Evolutionary conservation across 1,140 invertebrate species (phyloP).

Genomic region (Pectinophora gossypiella): DNA sequence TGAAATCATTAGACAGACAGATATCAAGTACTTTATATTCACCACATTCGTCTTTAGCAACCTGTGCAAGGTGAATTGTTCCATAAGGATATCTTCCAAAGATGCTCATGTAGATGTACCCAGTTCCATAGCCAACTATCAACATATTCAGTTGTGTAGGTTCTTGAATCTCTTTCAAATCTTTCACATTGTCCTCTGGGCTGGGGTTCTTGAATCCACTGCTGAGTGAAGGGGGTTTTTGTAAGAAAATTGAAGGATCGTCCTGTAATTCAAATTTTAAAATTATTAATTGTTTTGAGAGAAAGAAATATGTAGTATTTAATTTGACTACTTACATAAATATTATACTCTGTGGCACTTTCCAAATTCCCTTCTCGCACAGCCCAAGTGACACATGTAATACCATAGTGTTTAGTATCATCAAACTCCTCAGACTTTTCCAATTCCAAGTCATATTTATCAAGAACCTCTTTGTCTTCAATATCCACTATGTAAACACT

Average conservation of each 20-base stretch:
- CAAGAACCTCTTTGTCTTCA: conserved; percentile 90
- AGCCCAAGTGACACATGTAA: conserved; percentile 79
- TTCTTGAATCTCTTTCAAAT: conserved; percentile 79
- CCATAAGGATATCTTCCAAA: conserved; percentile 91
- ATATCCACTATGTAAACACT: conserved; percentile 87
- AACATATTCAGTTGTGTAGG: conserved; percentile 86
- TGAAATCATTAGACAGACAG: conserved; percentile 78
- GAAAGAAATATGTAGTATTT: too few relatives aligned
- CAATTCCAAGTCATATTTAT: conserved; percentile 78
- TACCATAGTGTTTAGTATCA: conserved; percentile 41
- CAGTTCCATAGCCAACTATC: conserved; percentile 85
- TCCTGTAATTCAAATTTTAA: conserved; percentile 72
- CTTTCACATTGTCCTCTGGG: conserved; percentile 76
- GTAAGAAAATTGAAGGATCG: conserved; percentile 74
- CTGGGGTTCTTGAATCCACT: conserved; percentile 62
- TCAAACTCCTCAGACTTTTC: conserved; percentile 56
- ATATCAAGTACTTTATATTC: conserved; percentile 78
- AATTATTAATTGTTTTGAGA: too few relatives aligned
- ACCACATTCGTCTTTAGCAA: conserved; percentile 72
- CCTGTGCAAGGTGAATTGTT: conserved; percentile 78
- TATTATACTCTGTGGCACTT: conserved; percentile 54
- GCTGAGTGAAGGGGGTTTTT: conserved; percentile 60
- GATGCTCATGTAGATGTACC: conserved; percentile 84
- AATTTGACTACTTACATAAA: conserved; percentile 54
- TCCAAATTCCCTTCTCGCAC: conserved; percentile 62